A percentile compares a stretch with the other conserved stretches of the same genome.
Evolutionary conservation across 2,113 vertebrate species (phyloP).

Genomic region (Cyanoderma ruficeps): DNA sequence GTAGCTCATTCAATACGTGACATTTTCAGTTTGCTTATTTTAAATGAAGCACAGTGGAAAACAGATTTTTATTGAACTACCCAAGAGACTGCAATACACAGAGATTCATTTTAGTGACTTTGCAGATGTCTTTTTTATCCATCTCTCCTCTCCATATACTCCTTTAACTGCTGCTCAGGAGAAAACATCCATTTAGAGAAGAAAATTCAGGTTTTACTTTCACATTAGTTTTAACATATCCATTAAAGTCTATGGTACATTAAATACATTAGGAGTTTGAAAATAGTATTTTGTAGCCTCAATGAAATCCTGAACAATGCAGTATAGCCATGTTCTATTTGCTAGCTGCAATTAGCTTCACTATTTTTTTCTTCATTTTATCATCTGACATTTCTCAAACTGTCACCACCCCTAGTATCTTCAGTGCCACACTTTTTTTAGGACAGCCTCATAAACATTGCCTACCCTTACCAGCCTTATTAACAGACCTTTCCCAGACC

Average conservation of each 20-base stretch:
- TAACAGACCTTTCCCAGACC: not conserved
- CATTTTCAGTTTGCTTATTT: slow-evolving; percentile 3
- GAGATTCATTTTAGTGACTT: not conserved
- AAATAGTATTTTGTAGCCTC: slow-evolving; percentile 42
- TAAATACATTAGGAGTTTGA: slow-evolving; percentile 18
- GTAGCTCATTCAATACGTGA: not conserved
- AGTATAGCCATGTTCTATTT: slow-evolving; percentile 14
- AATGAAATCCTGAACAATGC: slow-evolving; percentile 10
- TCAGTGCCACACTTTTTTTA: slow-evolving; percentile 17
- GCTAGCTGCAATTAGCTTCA: slow-evolving; percentile 32
- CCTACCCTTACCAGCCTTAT: not conserved
- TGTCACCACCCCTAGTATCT: slow-evolving; percentile 1
- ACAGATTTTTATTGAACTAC: not conserved
- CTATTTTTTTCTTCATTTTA: slow-evolving; percentile 40
- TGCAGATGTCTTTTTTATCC: not conserved
- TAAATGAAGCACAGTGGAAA: not conserved
- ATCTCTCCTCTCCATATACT: not conserved
- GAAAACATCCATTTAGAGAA: not conserved
- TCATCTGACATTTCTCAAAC: slow-evolving; percentile 20
- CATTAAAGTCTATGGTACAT: slow-evolving; percentile 17
- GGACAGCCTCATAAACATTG: not conserved
- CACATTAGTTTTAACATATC: not conserved
- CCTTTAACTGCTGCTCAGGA: not conserved
- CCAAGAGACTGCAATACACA: not conserved
- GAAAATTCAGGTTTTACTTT: not conserved